Evolutionary conservation across 92 coral and sea anemone genomes (phyloP).

Genomic region (Ricordea florida): DNA sequence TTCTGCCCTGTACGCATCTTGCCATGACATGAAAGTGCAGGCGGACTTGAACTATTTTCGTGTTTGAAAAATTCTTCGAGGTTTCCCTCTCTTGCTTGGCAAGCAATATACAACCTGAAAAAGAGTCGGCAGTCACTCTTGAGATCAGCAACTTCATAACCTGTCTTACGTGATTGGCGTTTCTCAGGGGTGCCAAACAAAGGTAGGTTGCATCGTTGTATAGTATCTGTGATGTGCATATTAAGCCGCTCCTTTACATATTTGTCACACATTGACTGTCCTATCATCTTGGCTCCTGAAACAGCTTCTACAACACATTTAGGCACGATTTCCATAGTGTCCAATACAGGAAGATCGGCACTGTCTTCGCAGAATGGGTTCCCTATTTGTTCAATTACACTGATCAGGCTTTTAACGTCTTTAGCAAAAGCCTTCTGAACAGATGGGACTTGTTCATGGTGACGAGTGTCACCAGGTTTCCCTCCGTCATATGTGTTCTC

Average conservation of each 20-base stretch:
- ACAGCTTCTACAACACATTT: conserved; percentile 33
- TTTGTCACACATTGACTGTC: conserved; percentile 30
- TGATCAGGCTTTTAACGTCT: not conserved
- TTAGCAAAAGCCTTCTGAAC: conserved; percentile 5
- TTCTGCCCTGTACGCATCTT: conserved; percentile 37
- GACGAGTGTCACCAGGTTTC: no score
- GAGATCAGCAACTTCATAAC: conserved; percentile 19
- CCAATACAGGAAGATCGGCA: conserved; percentile 30
- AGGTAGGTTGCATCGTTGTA: conserved; percentile 31
- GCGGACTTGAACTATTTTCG: conserved; percentile 51
- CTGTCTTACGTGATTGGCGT: not conserved
- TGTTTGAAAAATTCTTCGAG: conserved; percentile 46
- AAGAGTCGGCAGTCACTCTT: conserved; percentile 39
- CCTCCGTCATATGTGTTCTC: no score
- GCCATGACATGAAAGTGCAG: conserved; percentile 34
- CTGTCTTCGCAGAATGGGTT: conserved; percentile 57
- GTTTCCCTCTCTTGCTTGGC: conserved; percentile 48
- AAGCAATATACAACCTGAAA: conserved; percentile 42
- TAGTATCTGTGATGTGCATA: conserved; percentile 39
- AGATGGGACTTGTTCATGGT: conserved; percentile 1
- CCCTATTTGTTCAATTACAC: conserved; percentile 26
- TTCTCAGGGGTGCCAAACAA: conserved; percentile 26
- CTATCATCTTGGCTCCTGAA: conserved; percentile 8
- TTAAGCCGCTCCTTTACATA: conserved; percentile 45
- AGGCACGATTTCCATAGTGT: conserved; percentile 46